These are phyloP conservation scores for Rattus rattus DNA, from an alignment of 2,113 vertebrate species.

Conservation along the genomic window DNA sequence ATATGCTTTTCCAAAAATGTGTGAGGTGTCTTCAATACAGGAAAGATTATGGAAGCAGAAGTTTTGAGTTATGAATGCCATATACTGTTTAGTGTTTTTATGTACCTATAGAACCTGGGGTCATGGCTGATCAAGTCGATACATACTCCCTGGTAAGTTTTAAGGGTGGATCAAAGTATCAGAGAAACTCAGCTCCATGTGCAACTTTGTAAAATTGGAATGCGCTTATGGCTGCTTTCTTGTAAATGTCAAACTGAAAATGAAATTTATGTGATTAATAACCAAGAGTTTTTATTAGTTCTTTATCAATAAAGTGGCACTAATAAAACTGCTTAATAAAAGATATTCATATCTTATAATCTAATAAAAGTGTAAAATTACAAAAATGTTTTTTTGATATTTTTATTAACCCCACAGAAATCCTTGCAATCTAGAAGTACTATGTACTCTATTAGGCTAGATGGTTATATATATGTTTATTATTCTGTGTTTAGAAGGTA, in stretches of 20 bases:
- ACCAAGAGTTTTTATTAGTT: constrained; percentile 15
- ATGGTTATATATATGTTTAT: not conserved
- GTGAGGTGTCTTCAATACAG: not conserved
- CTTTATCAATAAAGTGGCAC: not conserved
- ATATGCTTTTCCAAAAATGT: not conserved
- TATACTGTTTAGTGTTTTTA: not conserved
- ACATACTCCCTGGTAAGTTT: not conserved
- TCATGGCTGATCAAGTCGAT: not conserved
- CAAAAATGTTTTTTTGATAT: not conserved
- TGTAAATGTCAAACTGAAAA: not conserved
- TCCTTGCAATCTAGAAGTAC: not conserved
- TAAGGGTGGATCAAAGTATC: not conserved
- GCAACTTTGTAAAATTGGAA: not conserved
- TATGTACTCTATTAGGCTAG: not conserved
- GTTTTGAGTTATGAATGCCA: not conserved
- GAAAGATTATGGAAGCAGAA: not conserved
- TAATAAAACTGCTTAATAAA: not conserved
- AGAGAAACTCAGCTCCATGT: not conserved
- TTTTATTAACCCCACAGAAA: not conserved
- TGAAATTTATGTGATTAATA: constrained; percentile 11
- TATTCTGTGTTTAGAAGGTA: not conserved
- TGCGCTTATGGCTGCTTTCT: not conserved
- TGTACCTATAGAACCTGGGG: not conserved
- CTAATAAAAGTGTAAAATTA: constrained; percentile 26
- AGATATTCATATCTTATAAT: not conserved